Conservation (phyloP, 1,140 invertebrate genomes). For the Tribolium madens region DNA sequence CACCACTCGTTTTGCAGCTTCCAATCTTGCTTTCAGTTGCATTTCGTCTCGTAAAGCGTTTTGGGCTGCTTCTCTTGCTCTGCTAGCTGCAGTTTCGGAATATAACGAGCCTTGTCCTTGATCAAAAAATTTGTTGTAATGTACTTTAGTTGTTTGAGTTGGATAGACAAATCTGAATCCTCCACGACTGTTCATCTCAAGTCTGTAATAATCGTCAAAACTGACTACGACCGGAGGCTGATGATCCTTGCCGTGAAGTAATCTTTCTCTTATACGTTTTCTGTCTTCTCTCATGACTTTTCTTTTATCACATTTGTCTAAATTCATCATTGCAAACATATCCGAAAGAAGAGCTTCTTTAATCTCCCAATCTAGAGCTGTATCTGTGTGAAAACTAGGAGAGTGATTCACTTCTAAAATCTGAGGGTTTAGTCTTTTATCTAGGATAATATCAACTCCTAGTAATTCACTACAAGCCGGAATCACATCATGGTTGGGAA, state of each 20-base stretch:
- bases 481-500: constrained; percentile 85
- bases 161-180: constrained; percentile 71
- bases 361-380: constrained; percentile 84
- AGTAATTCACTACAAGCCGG: constrained; percentile 92
- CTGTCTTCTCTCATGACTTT: constrained; percentile 81
- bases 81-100: constrained; percentile 82
- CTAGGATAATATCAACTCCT: constrained; percentile 89
- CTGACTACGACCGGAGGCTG: constrained; percentile 40
- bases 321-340: constrained; percentile 86
- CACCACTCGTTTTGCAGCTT: constrained; percentile 60
- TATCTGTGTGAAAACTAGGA: constrained; percentile 90
- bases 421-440: constrained; percentile 86
- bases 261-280: constrained; percentile 74
- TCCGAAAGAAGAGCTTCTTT: constrained; percentile 86
- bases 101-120: constrained; percentile 80
- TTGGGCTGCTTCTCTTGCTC: constrained; percentile 77
- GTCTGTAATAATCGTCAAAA: constrained; percentile 61
- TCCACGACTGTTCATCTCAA: constrained; percentile 67
- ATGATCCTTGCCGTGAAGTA: constrained; percentile 70
- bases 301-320: constrained; percentile 82
- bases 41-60: constrained; percentile 73
- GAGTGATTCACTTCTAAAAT: constrained; percentile 93
- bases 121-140: constrained; percentile 73
- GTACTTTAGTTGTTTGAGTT: constrained; percentile 16
- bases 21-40: constrained; percentile 67